Evolutionary conservation across 1,140 invertebrate species (phyloP).

Genomic region (Bilobella aurantiaca): DNA sequence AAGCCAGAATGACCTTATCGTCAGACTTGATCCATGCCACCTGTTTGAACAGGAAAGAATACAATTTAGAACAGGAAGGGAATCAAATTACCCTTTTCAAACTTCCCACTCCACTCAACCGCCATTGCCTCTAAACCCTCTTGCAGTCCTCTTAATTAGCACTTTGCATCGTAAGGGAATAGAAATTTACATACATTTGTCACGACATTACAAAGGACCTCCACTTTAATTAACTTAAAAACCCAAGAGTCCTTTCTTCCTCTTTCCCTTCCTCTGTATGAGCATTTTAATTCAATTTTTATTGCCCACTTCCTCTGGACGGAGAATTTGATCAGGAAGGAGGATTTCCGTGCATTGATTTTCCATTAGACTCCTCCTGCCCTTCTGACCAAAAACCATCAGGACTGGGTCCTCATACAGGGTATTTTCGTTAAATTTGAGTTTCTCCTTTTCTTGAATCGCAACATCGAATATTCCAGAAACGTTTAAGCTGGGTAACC

Average conservation of each 20-base stretch:
- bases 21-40: conserved; percentile 87
- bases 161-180: not conserved
- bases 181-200: conserved; percentile 10
- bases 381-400: no score
- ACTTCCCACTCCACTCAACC: no score
- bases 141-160: not conserved
- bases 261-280: not conserved
- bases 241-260: not conserved
- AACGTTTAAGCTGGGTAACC: not conserved
- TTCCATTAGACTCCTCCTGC: no score
- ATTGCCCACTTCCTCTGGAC: not conserved
- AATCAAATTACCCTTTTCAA: not conserved
- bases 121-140: no score
- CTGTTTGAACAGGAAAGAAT: conserved; percentile 43
- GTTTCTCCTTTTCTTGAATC: not conserved
- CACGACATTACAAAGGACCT: conserved; percentile 9
- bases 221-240: conserved; percentile 8
- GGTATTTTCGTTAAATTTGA: no score
- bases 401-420: no score
- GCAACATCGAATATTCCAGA: not conserved
- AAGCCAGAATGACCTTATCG: conserved; percentile 75
- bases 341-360: no score
- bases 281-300: conserved; percentile 2
- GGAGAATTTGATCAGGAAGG: not conserved
- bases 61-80: not conserved